Evolutionary conservation across 2,888 invertebrate species (phyloP).

Genomic region (Drosophila robusta): DNA sequence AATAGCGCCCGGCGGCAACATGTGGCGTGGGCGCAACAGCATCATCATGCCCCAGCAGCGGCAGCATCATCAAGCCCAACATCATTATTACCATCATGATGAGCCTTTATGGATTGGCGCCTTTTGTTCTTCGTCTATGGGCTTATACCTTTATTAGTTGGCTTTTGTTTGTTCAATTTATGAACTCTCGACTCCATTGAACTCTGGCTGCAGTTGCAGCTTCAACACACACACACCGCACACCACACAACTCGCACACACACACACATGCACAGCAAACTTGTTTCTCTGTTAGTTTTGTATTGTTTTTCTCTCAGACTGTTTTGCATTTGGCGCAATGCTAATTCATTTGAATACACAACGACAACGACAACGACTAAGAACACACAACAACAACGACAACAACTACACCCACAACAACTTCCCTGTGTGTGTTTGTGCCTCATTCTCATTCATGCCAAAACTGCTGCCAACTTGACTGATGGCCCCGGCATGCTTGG

Average conservation of each 20-base stretch:
- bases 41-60: slow-evolving; percentile 15
- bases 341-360: slow-evolving; percentile 71
- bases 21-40: slow-evolving; percentile 50
- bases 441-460: slow-evolving; percentile 75
- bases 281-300: slow-evolving; percentile 35
- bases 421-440: slow-evolving; percentile 17
- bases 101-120: slow-evolving; percentile 53
- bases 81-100: slow-evolving; percentile 3
- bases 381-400: slow-evolving; percentile 24
- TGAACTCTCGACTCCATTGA: slow-evolving; percentile 64
- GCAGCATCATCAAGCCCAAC: slow-evolving; percentile 15
- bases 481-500: slow-evolving; percentile 79
- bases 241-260: background rate
- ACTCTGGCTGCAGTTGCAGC: slow-evolving; percentile 44
- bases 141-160: slow-evolving; percentile 68
- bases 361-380: slow-evolving; percentile 37
- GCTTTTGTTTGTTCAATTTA: slow-evolving; percentile 71
- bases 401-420: slow-evolving; percentile 42
- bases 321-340: slow-evolving; percentile 71
- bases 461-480: slow-evolving; percentile 69
- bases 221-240: slow-evolving; percentile 8
- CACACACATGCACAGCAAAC: slow-evolving; percentile 24
- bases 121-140: slow-evolving; percentile 49
- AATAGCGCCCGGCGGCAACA: slow-evolving; percentile 37
- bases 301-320: slow-evolving; percentile 26